Evolutionary conservation across 1,140 invertebrate genomes (phyloP).

Genomic region (Neocloeon triangulifer): DNA sequence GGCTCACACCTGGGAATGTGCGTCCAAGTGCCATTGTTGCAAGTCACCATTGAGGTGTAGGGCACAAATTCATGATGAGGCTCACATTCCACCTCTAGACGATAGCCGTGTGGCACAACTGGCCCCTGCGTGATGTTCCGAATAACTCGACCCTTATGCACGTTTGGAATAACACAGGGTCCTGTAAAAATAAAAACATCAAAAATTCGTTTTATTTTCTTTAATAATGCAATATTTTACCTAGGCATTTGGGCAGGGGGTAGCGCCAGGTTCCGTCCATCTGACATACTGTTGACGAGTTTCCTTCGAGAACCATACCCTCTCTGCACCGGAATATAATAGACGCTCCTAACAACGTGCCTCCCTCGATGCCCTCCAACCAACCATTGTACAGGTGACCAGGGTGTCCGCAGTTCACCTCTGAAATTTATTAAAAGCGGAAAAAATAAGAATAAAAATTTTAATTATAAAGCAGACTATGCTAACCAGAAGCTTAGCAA

Average conservation of each 20-base stretch:
- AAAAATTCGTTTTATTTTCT: not conserved
- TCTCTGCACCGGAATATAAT: constrained; percentile 87
- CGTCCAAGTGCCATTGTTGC: constrained; percentile 91
- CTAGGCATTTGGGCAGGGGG: constrained; percentile 65
- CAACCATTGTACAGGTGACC: constrained; percentile 83
- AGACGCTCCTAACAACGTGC: constrained; percentile 70
- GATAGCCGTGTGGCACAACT: constrained; percentile 63
- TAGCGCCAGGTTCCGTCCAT: constrained; percentile 85
- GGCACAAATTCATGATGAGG: constrained; percentile 67
- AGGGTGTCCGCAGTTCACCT: constrained; percentile 85
- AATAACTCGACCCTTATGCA: constrained; percentile 57
- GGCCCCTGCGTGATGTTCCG: constrained; percentile 12
- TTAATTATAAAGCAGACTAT: not conserved
- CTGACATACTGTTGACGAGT: constrained; percentile 73
- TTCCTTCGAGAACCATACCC: constrained; percentile 75
- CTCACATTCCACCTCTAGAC: constrained; percentile 67
- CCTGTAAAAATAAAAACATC: constrained; percentile 23
- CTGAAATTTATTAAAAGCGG: constrained; percentile 24
- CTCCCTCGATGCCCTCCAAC: constrained; percentile 76
- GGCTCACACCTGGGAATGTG: constrained; percentile 78
- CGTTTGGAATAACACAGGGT: constrained; percentile 73
- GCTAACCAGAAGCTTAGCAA: too few species aligned
- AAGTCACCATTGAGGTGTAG: constrained; percentile 48
- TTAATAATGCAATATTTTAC: too few species aligned
- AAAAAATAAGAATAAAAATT: not conserved